phyloP scores from a whole-genome alignment of 2,113 vertebrate species.

The Neogobius melanostomus region DNA sequence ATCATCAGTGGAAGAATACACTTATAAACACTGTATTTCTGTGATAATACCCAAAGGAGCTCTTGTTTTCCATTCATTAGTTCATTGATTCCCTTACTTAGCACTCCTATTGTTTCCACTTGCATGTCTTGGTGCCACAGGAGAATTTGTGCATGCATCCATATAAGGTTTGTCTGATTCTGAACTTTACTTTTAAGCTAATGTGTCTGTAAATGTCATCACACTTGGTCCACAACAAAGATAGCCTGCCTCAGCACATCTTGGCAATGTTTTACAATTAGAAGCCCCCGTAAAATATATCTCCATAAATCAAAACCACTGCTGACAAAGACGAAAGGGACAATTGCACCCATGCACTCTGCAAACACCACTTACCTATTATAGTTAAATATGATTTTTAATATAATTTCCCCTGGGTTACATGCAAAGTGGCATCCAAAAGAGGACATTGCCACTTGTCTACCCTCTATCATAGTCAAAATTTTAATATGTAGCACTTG shows the following conservation, averaged over 20 bases:
- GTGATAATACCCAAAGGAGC: not conserved
- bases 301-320: conserved; percentile 8
- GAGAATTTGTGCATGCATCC: not conserved
- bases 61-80: not conserved
- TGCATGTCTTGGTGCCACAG: not conserved
- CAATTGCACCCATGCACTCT: not conserved
- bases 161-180: conserved; percentile 9
- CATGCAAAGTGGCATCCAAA: not conserved
- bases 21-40: not conserved
- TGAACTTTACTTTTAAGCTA: conserved; percentile 12
- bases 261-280: not conserved
- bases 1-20: conserved; percentile 4
- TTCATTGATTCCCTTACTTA: not conserved
- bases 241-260: conserved; percentile 13
- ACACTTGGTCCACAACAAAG: conserved; percentile 12
- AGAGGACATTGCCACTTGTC: not conserved
- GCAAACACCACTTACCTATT: conserved; percentile 1
- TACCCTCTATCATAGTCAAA: not conserved
- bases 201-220: conserved; percentile 27
- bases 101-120: not conserved
- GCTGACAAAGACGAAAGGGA: conserved; percentile 10
- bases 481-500: not conserved
- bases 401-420: conserved; percentile 4
- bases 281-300: conserved; percentile 7
- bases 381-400: conserved; percentile 4